These are phyloP conservation scores for Manis crassicaudata DNA, from an alignment of 2,797 vertebrate genomes.

Conservation along the genomic window DNA sequence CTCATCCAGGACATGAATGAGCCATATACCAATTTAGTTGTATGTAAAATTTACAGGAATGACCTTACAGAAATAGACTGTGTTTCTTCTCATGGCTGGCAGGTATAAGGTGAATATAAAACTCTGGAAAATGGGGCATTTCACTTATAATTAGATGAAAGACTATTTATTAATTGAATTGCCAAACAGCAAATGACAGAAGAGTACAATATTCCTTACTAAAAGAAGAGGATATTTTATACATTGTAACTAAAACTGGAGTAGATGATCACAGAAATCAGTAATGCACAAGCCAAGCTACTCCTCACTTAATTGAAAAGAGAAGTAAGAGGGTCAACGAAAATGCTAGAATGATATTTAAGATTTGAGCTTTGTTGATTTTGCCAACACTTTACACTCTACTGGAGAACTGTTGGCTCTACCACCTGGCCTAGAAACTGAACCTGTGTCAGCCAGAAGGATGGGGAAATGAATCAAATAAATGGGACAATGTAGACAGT, in stretches of 20 bases:
- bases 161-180: background rate
- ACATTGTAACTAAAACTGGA: background rate
- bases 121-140: background rate
- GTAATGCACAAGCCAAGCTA: background rate
- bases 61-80: background rate
- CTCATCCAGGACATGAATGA: background rate
- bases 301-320: constrained; percentile 25
- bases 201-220: background rate
- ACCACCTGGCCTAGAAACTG: constrained; percentile 51
- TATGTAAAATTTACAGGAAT: background rate
- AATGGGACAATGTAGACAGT: constrained; percentile 63
- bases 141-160: background rate
- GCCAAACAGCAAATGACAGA: background rate
- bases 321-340: background rate
- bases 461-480: constrained; percentile 67
- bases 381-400: constrained; percentile 50
- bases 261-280: background rate
- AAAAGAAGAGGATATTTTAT: background rate
- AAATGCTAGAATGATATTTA: constrained; percentile 2
- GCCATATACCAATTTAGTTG: too few relatives aligned
- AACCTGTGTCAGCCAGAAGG: constrained; percentile 58
- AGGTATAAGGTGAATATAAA: background rate
- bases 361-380: constrained; percentile 37
- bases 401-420: constrained; percentile 47
- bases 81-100: background rate